Evolutionary conservation across 1,140 invertebrate species (phyloP).

Genomic region (Spodoptera frugiperda): DNA sequence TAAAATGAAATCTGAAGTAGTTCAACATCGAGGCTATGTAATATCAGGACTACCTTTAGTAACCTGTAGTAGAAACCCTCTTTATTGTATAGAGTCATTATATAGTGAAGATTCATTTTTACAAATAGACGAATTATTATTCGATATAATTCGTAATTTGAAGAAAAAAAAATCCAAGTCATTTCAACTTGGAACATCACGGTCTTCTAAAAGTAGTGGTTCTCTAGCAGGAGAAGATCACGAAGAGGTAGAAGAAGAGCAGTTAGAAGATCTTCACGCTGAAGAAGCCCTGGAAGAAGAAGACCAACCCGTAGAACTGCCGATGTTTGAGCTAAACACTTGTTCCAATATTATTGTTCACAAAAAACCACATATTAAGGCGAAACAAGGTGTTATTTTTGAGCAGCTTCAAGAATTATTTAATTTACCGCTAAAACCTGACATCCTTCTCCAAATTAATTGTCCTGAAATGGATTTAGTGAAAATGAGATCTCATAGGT

Average conservation of each 20-base stretch:
- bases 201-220: slow-evolving; percentile 62
- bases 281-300: slow-evolving; percentile 64
- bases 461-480: slow-evolving; percentile 86
- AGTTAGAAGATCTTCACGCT: slow-evolving; percentile 57
- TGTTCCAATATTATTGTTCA: slow-evolving; percentile 63
- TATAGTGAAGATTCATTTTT: slow-evolving; percentile 83
- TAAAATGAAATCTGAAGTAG: slow-evolving; percentile 81
- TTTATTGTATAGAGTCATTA: slow-evolving; percentile 66
- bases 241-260: slow-evolving; percentile 61
- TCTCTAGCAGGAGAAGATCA: not conserved
- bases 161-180: slow-evolving; percentile 68
- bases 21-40: slow-evolving; percentile 87
- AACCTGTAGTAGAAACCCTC: slow-evolving; percentile 65
- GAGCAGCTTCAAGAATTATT: slow-evolving; percentile 71
- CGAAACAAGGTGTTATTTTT: slow-evolving; percentile 62
- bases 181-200: slow-evolving; percentile 23
- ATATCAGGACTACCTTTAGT: slow-evolving; percentile 87
- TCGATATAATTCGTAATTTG: slow-evolving; percentile 76
- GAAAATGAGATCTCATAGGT: slow-evolving; percentile 77
- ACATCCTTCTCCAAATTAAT: slow-evolving; percentile 85
- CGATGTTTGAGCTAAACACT: slow-evolving; percentile 72
- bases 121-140: slow-evolving; percentile 77
- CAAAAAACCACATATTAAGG: slow-evolving; percentile 57
- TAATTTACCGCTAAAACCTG: slow-evolving; percentile 75
- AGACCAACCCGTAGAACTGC: slow-evolving; percentile 62